Conservation (phyloP, 2,113 vertebrate species). For the Nothocercus nigrocapillus region DNA sequence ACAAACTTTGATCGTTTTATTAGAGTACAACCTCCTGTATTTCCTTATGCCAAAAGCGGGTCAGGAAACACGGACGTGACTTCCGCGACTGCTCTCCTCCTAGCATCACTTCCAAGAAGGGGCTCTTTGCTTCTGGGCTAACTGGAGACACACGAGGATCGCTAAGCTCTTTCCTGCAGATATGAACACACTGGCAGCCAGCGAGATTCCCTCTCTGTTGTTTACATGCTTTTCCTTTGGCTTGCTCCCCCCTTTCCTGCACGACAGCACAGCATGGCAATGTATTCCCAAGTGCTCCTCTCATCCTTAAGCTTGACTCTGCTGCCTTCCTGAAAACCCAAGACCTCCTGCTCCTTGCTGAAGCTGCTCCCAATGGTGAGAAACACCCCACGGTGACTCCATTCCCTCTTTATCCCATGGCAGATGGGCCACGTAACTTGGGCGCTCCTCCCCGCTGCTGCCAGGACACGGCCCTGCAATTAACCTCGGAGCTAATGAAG, state of each 20-base stretch:
- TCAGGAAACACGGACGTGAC: slow-evolving; percentile 59
- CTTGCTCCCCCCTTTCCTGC: slow-evolving; percentile 45
- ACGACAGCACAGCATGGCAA: not conserved
- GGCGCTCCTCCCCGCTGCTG: not conserved
- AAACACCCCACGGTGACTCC: not conserved
- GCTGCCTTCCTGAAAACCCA: not conserved
- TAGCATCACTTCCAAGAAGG: not conserved
- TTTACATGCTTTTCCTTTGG: slow-evolving; percentile 55
- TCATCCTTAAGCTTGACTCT: not conserved
- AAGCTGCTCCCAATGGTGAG: not conserved
- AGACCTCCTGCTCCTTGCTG: not conserved
- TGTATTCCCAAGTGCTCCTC: not conserved
- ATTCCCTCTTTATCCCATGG: not conserved
- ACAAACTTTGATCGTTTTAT: slow-evolving; percentile 13
- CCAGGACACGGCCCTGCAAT: slow-evolving; percentile 51
- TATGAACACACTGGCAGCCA: slow-evolving; percentile 44
- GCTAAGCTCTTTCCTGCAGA: not conserved
- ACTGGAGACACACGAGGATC: not conserved
- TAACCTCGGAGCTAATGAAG: slow-evolving; percentile 73
- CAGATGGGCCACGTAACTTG: not conserved
- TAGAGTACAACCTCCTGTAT: not conserved
- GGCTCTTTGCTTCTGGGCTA: not conserved
- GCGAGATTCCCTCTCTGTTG: slow-evolving; percentile 35
- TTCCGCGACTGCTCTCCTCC: not conserved
- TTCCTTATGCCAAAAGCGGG: not conserved